phyloP scores from a whole-genome alignment of 1,140 invertebrate genomes.

The Melipona quadrifasciata region DNA sequence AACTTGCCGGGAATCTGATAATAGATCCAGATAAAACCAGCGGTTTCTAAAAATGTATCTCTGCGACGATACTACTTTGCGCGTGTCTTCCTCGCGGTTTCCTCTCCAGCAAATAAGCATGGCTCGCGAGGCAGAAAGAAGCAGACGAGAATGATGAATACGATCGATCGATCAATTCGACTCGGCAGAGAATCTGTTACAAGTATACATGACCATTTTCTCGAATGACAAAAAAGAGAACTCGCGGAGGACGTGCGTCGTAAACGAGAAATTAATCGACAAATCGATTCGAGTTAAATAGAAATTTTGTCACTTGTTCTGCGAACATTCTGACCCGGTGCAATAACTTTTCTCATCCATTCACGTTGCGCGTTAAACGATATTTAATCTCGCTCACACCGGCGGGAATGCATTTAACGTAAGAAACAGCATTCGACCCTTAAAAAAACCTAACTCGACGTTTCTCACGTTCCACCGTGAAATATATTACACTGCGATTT shows the following conservation, averaged over 20 bases:
- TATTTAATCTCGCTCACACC: not conserved
- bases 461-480: not conserved
- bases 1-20: not conserved
- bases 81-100: not conserved
- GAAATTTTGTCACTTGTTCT: not conserved
- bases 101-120: not conserved
- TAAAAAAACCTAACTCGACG: not conserved
- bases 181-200: not conserved
- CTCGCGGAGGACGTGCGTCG: no score
- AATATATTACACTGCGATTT: slow-evolving; percentile 11
- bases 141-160: not conserved
- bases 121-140: not conserved
- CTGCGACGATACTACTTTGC: not conserved
- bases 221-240: not conserved
- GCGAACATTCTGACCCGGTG: not conserved
- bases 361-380: not conserved
- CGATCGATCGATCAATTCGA: slow-evolving; percentile 5
- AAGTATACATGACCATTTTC: not conserved
- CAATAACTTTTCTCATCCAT: not conserved
- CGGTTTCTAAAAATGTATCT: not conserved
- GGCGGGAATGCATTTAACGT: not conserved
- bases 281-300: not conserved
- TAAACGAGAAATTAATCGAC: not conserved
- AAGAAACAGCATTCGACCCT: not conserved
- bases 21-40: slow-evolving; percentile 23